Base-by-base conservation (phyloP, 2,113 vertebrate genomes). In the Donacobius atricapilla region DNA sequence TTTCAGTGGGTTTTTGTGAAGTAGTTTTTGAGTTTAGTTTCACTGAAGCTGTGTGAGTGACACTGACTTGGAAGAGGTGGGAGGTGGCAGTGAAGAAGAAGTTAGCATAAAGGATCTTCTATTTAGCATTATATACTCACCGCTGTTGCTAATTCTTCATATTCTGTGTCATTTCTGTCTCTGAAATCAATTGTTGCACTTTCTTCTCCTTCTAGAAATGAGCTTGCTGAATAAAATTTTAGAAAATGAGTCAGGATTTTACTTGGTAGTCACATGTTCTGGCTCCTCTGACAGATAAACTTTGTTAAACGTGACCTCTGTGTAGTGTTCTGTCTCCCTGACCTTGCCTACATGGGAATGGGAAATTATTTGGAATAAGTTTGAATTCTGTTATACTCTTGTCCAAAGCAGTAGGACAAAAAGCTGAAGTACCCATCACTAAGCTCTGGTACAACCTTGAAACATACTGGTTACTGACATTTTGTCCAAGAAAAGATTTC, bases 181-280 rank as follows among this genome's bases (percentile, higher is more conserved):
- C 63, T 70, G 86, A 89, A 37, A 78, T 94, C 91, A 20, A 15
- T 89, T 25, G 87, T 83, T 47, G 91, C 58, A 6, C 79, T 73
- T 78, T 94, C 94, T 82, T 98, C 97, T 94, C 97, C 98, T 69
- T 96, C 91, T 51, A 37, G 25, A 28, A 54, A 54, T 2, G 96
- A 64, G 47, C 76, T 84, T 51, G 93, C 98, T 98, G 40, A 53
- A 91, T 39, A 92, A 83, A 96, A 81, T 65, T 82, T 71, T 37
- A 75, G 80, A 96, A 89, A 90, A 33, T 2, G 3, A 85, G 66
- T 97, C 76, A 94, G 53, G 10, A 21, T 75, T 93, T 92, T 40
- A 47, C 7, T 70, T n/a, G 13, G 9, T 31, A 37, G 33, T 50
- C 23, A 21, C 5, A n/a, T 51, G 15, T 57, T 66, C 27, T 78